Conservation (phyloP, 2,888 invertebrate species). For the Erynnis tages region DNA sequence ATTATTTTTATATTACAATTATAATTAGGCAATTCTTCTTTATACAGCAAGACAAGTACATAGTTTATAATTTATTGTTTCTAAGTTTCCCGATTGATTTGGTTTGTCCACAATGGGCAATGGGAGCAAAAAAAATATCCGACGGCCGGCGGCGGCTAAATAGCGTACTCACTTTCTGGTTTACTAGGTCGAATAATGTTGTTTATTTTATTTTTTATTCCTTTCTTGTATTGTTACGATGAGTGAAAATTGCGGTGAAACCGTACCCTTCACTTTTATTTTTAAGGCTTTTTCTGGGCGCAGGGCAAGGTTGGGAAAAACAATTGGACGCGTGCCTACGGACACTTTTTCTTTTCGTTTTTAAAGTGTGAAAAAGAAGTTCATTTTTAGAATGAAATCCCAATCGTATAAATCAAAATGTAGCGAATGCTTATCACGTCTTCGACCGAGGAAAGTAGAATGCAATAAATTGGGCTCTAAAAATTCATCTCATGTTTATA, state of each 20-base stretch:
- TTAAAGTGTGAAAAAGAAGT: neutral
- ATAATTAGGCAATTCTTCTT: no score
- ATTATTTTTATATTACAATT: no score
- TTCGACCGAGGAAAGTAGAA: conserved; percentile 16
- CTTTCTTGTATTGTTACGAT: conserved; percentile 43
- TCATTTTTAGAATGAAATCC: neutral
- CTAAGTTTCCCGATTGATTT: neutral
- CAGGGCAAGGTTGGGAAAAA: conserved; percentile 29
- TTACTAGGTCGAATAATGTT: conserved; percentile 69
- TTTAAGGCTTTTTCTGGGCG: conserved; percentile 32
- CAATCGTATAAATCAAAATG: no score
- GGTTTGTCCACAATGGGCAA: conserved; percentile 42
- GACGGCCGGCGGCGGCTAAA: conserved; percentile 51
- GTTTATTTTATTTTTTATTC: conserved; percentile 56
- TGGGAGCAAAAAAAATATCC: conserved; percentile 54
- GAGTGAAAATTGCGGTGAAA: conserved; percentile 64
- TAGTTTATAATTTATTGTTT: neutral
- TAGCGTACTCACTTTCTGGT: conserved; percentile 57
- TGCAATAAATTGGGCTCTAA: conserved; percentile 3
- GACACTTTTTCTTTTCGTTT: neutral
- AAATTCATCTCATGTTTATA: no score
- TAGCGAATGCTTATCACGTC: conserved; percentile 15
- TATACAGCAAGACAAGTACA: neutral
- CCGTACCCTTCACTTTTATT: conserved; percentile 53
- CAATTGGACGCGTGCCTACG: neutral